phyloP scores from a whole-genome alignment of 2,113 vertebrate species.

The Grammomys dolichurus region DNA sequence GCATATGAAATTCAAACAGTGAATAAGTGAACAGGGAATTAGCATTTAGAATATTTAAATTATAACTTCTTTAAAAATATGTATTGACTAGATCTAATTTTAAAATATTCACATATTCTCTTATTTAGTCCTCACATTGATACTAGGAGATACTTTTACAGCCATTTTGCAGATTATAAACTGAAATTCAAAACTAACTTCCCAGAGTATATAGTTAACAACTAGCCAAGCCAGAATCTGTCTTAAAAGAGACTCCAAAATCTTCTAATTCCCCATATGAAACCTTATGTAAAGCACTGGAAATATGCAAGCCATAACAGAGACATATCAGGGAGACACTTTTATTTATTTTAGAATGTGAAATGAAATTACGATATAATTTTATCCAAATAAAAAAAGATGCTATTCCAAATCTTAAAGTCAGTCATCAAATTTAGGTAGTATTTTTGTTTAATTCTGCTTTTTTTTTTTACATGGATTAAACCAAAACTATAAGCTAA shows the following conservation, averaged over 20 bases:
- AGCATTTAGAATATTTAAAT: background rate
- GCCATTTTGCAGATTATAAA: background rate
- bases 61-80: constrained; percentile 12
- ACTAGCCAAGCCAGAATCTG: background rate
- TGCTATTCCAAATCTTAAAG: background rate
- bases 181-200: background rate
- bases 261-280: background rate
- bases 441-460: background rate
- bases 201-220: background rate
- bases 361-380: background rate
- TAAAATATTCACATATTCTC: constrained; percentile 36
- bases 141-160: background rate
- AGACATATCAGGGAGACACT: constrained; percentile 22
- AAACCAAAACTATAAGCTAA: background rate
- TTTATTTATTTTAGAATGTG: constrained; percentile 54
- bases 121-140: background rate
- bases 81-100: background rate
- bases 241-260: background rate
- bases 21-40: background rate
- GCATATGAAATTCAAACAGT: background rate
- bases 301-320: constrained; percentile 7
- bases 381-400: constrained; percentile 16
- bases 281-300: background rate
- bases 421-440: background rate
- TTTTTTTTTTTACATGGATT: background rate